Conservation (phyloP, 2,113 vertebrate species). For the Coracopsis vasa region DNA sequence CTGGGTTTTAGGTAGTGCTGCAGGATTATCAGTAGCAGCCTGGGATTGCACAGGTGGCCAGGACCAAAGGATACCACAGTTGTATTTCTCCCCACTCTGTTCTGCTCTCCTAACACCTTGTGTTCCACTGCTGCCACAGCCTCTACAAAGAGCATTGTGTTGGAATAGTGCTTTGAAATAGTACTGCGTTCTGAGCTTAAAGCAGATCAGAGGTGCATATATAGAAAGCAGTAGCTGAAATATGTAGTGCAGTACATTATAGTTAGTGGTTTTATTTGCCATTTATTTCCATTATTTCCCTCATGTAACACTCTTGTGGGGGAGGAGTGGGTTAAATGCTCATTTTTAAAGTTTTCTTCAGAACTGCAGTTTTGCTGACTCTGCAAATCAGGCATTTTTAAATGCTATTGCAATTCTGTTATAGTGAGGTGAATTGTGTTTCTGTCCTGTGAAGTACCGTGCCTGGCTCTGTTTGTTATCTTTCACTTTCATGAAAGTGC, state of each 20-base stretch:
- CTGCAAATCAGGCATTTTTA: neutral
- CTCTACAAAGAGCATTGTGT: neutral
- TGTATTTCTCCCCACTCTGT: accelerated
- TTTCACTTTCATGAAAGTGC: neutral
- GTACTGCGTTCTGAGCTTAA: neutral
- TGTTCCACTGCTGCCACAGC: neutral
- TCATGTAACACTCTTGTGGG: neutral
- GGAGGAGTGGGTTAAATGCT: neutral
- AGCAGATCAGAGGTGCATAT: neutral
- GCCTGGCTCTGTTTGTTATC: conserved; percentile 17
- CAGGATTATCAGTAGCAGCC: neutral
- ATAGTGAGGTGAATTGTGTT: neutral
- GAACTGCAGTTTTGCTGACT: neutral
- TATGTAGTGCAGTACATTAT: neutral
- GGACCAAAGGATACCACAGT: neutral
- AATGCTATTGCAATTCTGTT: neutral
- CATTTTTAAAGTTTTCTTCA: neutral
- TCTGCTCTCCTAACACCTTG: neutral
- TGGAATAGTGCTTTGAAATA: neutral
- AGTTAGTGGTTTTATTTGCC: neutral
- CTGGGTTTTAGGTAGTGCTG: neutral
- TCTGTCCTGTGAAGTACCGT: neutral
- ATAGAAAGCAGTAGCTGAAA: neutral
- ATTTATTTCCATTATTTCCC: conserved; percentile 26
- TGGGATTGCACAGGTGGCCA: neutral